phyloP scores from a whole-genome alignment of 1,140 invertebrate species.

The Frieseomelitta varia region DNA sequence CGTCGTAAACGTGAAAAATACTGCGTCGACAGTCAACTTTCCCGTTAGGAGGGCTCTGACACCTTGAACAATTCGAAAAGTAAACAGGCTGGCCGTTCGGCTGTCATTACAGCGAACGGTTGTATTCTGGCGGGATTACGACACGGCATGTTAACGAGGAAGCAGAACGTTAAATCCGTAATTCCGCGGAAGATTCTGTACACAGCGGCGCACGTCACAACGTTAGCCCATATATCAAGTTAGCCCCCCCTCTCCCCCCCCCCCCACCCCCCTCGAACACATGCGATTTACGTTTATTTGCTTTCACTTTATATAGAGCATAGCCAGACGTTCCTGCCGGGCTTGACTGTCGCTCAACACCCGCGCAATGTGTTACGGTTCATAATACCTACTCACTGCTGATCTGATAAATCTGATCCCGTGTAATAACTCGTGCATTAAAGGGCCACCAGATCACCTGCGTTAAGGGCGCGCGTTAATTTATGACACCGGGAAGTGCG shows the following conservation, averaged over 20 bases:
- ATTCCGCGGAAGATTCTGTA: conserved; percentile 60
- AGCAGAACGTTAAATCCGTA: conserved; percentile 57
- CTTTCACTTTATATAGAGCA: conserved; percentile 43
- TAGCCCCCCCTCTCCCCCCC: too few species aligned
- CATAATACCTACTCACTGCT: conserved; percentile 37
- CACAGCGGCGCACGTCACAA: conserved; percentile 45
- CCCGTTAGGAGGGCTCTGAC: too few species aligned
- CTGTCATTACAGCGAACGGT: conserved; percentile 2
- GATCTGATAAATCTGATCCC: conserved; percentile 50
- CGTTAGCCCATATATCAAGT: conserved; percentile 46
- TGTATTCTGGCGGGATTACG: conserved; percentile 35
- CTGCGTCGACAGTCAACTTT: neutral
- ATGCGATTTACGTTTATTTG: conserved; percentile 58
- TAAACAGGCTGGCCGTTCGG: neutral
- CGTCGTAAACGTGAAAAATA: too few species aligned
- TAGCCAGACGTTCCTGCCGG: neutral
- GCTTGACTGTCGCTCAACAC: neutral
- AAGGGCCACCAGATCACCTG: neutral
- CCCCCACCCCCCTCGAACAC: neutral
- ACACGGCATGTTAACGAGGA: conserved; percentile 46
- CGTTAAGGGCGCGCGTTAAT: too few species aligned
- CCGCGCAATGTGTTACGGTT: conserved; percentile 24
- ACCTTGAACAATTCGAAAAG: neutral
- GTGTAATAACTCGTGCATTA: conserved; percentile 43
- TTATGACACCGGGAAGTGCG: too few species aligned